Conservation (phyloP, 2,888 invertebrate genomes). For the Oxyteleia sp. region DNA sequence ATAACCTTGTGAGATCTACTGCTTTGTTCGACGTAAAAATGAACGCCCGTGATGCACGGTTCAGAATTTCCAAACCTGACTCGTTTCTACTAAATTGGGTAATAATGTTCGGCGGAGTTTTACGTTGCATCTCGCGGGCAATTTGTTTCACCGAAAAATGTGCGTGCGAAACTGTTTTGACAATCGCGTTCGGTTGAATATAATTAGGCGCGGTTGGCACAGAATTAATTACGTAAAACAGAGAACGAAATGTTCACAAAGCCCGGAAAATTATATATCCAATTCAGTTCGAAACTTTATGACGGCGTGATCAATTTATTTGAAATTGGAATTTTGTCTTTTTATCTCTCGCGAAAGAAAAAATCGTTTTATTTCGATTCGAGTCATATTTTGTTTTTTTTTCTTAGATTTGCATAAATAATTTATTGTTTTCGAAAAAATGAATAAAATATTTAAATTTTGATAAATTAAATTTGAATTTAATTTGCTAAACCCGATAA, state of each 20-base stretch:
- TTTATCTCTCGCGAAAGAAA: too few relatives aligned
- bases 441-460: too few relatives aligned
- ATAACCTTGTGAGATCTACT: constrained; percentile 51
- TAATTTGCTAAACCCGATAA: too few relatives aligned
- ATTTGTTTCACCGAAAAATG: constrained; percentile 45
- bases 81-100: constrained; percentile 59
- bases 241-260: background rate
- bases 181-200: constrained; percentile 29
- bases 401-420: too few relatives aligned
- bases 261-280: background rate
- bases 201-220: constrained; percentile 28
- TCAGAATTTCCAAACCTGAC: constrained; percentile 36
- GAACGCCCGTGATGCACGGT: constrained; percentile 39
- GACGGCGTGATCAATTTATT: background rate
- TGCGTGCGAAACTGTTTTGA: constrained; percentile 36
- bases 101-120: constrained; percentile 54
- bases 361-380: too few relatives aligned
- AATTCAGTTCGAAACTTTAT: background rate
- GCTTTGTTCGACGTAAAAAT: constrained; percentile 58
- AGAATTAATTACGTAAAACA: constrained; percentile 32
- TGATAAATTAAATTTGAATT: too few relatives aligned
- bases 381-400: too few relatives aligned
- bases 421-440: too few relatives aligned
- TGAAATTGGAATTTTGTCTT: too few relatives aligned
- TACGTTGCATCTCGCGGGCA: constrained; percentile 41